Conservation (phyloP, 2,113 vertebrate species). For the Barbus barbus region DNA sequence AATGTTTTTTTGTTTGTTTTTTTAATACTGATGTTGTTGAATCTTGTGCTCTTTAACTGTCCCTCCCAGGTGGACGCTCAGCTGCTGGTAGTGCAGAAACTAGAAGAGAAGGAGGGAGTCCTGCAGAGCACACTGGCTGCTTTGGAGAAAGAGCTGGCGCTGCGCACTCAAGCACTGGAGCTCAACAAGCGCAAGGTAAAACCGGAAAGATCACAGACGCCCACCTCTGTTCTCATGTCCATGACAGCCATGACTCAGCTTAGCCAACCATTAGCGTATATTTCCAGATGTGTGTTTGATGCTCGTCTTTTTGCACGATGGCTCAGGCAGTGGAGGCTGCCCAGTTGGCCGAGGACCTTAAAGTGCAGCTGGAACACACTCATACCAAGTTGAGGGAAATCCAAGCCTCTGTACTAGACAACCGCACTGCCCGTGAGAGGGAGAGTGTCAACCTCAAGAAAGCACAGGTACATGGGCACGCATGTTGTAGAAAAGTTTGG, state of each 20-base stretch:
- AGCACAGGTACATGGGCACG: slow-evolving; percentile 78
- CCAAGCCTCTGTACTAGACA: slow-evolving; percentile 88
- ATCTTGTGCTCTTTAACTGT: not conserved
- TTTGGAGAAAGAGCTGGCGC: slow-evolving; percentile 85
- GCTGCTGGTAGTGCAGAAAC: slow-evolving; percentile 87
- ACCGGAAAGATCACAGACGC: not conserved
- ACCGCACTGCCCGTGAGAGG: slow-evolving; percentile 86
- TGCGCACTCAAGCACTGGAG: slow-evolving; percentile 86
- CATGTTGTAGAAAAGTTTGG: not conserved
- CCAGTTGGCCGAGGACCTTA: slow-evolving; percentile 90
- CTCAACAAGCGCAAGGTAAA: slow-evolving; percentile 93
- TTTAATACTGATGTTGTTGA: not conserved
- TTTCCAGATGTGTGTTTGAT: slow-evolving; percentile 36
- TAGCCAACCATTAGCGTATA: not conserved
- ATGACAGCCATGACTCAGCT: slow-evolving; percentile 14
- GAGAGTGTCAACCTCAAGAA: slow-evolving; percentile 91
- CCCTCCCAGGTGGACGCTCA: slow-evolving; percentile 87
- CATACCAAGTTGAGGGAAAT: slow-evolving; percentile 89
- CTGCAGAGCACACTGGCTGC: slow-evolving; percentile 82
- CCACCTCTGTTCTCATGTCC: not conserved
- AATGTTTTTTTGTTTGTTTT: too few species aligned
- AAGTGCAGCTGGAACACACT: slow-evolving; percentile 90
- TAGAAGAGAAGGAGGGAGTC: slow-evolving; percentile 90
- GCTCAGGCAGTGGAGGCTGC: slow-evolving; percentile 90
- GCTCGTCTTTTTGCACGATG: not conserved